phyloP scores from a whole-genome alignment of 2,113 vertebrate genomes.

The Sorex araneus region DNA sequence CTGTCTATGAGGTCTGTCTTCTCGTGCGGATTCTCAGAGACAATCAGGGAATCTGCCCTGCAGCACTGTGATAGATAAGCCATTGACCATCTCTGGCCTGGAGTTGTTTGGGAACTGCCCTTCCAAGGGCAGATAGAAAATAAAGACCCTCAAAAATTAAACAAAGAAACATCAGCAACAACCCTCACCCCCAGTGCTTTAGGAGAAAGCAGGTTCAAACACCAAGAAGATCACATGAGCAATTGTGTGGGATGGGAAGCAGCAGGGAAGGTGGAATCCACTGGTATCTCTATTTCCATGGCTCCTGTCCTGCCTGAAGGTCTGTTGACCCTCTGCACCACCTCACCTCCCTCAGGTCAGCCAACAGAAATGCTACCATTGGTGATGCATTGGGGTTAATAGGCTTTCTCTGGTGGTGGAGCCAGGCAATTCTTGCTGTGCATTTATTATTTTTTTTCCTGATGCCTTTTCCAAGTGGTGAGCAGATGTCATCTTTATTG shows the following conservation, averaged over 20 bases:
- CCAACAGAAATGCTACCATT: slow-evolving; percentile 60
- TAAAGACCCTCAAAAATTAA: neutral
- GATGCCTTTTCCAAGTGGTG: neutral
- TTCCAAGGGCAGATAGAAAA: neutral
- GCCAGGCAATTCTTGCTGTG: slow-evolving; percentile 34
- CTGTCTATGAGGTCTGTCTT: neutral
- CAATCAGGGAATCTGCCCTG: accelerated
- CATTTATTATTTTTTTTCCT: slow-evolving; percentile 46
- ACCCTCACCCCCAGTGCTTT: neutral
- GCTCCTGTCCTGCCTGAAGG: neutral
- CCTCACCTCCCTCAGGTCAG: slow-evolving; percentile 27
- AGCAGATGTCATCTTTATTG: neutral
- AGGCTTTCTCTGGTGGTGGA: slow-evolving; percentile 58
- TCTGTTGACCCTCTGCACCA: neutral
- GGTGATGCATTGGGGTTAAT: slow-evolving; percentile 73
- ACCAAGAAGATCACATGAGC: neutral
- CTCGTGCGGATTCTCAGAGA: neutral
- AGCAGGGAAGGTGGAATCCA: neutral
- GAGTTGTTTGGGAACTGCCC: neutral
- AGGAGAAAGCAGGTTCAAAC: neutral
- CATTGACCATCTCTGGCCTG: neutral
- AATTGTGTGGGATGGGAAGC: neutral
- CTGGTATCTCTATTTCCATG: neutral
- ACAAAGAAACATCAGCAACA: neutral
- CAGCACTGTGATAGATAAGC: neutral